Evolutionary conservation across 1,140 invertebrate genomes (phyloP), one percentile per base, ranked within the genome.

Genomic region (Microplitis demolitor): DNA sequence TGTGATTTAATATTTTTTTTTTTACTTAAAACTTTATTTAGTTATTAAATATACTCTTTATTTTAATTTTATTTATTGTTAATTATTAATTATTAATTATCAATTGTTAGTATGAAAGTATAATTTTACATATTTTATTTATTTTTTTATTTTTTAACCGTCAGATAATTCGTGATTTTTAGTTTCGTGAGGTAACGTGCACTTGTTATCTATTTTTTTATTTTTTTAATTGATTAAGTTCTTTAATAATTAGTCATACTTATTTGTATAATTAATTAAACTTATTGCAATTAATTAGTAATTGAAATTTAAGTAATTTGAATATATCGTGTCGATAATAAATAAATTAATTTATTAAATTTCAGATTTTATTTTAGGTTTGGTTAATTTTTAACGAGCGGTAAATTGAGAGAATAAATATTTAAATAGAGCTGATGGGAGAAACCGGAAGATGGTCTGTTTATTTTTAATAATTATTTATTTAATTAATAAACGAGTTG

Each of bases 51-150:
- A 62, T 62, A 34, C 39, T 45, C 39, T 45, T 45, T 62, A 34
- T 31, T 33, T 62, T 34, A 13, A 6, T 63, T 63, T 33, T 14
- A 71, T 67, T 66, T 66, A 76, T 80, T 78, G 80, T 80, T 78
- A 80, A 83, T 80, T 82, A 81, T 74, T 77, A 74, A 80, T 76
- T 79, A 77, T 79, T n/a, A 77, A 81, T 78, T 61, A 61, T 61
- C 24, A 69, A 45, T 45, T 45, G 8, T 71, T 79, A 79, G 78
- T 83, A 83, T 80, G 81, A 83, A 83, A 83, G 79, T 83, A 69
- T 69, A 82, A 79, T 82, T 82, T 79, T 82, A 82, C 78, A 82
- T 83, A 81, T 77, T 72, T 31, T 68, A 35, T 68, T 68, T 68
- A 53, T 16, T 53, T 67, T n/a, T 53, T 2, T 1, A 16, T 51